Evolutionary conservation across 2,113 vertebrate genomes (phyloP).

Genomic region (Notarius lentiginosus): DNA sequence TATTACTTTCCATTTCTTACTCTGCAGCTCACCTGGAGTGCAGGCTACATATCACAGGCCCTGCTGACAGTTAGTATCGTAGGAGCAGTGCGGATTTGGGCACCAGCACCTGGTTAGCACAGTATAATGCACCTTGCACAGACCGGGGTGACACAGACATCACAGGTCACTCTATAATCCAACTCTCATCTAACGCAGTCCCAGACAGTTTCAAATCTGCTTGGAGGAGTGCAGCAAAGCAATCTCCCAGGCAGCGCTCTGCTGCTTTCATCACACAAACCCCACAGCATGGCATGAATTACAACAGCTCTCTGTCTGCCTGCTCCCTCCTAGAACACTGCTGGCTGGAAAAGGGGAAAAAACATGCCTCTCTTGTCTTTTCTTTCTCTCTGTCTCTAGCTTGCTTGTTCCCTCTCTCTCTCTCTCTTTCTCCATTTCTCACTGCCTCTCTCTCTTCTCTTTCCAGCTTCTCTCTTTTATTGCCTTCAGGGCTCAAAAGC

Average conservation of each 20-base stretch:
- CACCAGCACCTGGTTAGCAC: slow-evolving; percentile 92
- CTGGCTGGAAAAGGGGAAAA: slow-evolving; percentile 66
- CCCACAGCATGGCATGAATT: slow-evolving; percentile 99
- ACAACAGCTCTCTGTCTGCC: slow-evolving; percentile 93
- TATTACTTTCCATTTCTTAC: slow-evolving; percentile 42
- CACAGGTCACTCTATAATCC: slow-evolving; percentile 99
- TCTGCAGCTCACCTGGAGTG: slow-evolving; percentile 28
- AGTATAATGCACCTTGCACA: slow-evolving; percentile 93
- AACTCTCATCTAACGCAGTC: slow-evolving; percentile 99
- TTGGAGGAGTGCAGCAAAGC: slow-evolving; percentile 99
- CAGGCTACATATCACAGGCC: slow-evolving; percentile 79
- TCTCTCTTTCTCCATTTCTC: slow-evolving; percentile 8
- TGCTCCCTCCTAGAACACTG: slow-evolving; percentile 83
- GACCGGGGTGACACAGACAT: slow-evolving; percentile 98
- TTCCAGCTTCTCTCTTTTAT: slow-evolving; percentile 61
- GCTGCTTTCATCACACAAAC: slow-evolving; percentile 99
- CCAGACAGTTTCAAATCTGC: slow-evolving; percentile 98
- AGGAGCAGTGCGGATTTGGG: slow-evolving; percentile 83
- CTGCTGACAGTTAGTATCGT: slow-evolving; percentile 83
- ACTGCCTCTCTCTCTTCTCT: slow-evolving; percentile 58
- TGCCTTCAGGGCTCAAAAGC: slow-evolving; percentile 72
- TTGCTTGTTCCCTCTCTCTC: slow-evolving; percentile 58
- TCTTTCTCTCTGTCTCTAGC: slow-evolving; percentile 66
- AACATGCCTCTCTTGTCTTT: slow-evolving; percentile 84
- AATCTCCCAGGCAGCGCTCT: slow-evolving; percentile 99